These are phyloP conservation scores for Drosophila eugracilis DNA, from an alignment of 1,140 invertebrate species.

Conservation along the genomic window DNA sequence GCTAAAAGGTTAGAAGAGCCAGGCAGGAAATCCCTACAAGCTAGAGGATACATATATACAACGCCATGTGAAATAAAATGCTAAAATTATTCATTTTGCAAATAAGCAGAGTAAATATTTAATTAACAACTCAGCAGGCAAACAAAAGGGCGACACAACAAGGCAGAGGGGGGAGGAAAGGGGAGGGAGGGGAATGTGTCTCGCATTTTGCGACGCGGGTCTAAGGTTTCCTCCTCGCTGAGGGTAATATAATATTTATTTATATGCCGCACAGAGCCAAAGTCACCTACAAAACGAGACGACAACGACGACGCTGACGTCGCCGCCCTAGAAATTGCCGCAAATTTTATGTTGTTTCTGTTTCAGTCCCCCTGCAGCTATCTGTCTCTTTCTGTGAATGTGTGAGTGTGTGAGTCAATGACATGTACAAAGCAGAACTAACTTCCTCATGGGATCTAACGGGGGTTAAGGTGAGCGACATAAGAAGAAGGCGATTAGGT, in stretches of 20 bases:
- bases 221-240: slow-evolving; percentile 62
- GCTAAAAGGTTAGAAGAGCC: slow-evolving; percentile 51
- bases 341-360: slow-evolving; percentile 45
- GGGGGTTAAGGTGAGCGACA: slow-evolving; percentile 32
- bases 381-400: slow-evolving; percentile 9
- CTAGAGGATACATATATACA: slow-evolving; percentile 1
- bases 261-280: slow-evolving; percentile 65
- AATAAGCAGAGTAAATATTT: slow-evolving; percentile 83
- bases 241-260: slow-evolving; percentile 80
- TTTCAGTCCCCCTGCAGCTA: slow-evolving; percentile 10
- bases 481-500: neutral
- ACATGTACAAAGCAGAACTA: slow-evolving; percentile 41
- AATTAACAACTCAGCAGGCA: slow-evolving; percentile 74
- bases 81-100: slow-evolving; percentile 83
- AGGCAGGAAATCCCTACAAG: slow-evolving; percentile 3
- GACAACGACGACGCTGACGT: slow-evolving; percentile 26
- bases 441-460: slow-evolving; percentile 38
- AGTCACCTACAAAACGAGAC: slow-evolving; percentile 55
- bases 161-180: no score
- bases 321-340: slow-evolving; percentile 54
- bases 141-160: slow-evolving; percentile 24
- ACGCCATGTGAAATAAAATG: slow-evolving; percentile 73
- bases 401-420: slow-evolving; percentile 48
- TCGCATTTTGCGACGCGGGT: slow-evolving; percentile 39
- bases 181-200: neutral